Evolutionary conservation across 1,140 invertebrate species (phyloP), one percentile per base, ranked within the genome.

Genomic region (Brachionus rubens): DNA sequence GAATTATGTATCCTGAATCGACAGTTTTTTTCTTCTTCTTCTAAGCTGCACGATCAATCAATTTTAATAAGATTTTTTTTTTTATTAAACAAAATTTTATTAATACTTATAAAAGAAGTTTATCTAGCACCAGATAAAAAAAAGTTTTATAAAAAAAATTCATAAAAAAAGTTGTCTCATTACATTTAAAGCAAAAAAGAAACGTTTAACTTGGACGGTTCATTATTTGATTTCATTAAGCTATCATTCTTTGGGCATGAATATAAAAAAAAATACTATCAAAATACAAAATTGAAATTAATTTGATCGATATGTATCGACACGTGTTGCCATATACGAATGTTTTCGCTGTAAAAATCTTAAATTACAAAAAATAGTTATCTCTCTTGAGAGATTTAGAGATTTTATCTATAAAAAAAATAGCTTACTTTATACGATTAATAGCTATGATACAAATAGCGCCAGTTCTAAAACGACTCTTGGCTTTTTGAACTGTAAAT

Each of bases 391-490:
- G 5, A 3, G 16, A 16, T 2, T 59, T 36, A 5, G 33, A 21
- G 16, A 59, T 19, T 59, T 33, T 2, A 6, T 16, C 19, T 36
- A n/a, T n/a, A n/a, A n/a, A n/a, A n/a, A n/a, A n/a, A 12, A 19
- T 59, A 21, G 9, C n/a, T 19, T 59, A 59, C 54, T 72, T 72
- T 16, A 72, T 72, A 19, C 68, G 24, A 54, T 54, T 72, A 40
- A 72, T 72, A 16, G 68, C 68, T 33, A 72, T 72, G 21, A 72
- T 50, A 54, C 68, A 72, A 72, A 72, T 72, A 54, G 68, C 68
- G 19, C 43, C 68, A 33, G 68, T 72, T 40, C 68, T 72, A 26
- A 72, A 72, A 21, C 68, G 68, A 36, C 68, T 72, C 30, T 50
- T 50, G 9, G 68, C 46, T 40, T 36, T 72, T 2, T 72, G 68